Base-by-base conservation (phyloP, 2,113 vertebrate genomes). In the Scatophagus argus region DNA sequence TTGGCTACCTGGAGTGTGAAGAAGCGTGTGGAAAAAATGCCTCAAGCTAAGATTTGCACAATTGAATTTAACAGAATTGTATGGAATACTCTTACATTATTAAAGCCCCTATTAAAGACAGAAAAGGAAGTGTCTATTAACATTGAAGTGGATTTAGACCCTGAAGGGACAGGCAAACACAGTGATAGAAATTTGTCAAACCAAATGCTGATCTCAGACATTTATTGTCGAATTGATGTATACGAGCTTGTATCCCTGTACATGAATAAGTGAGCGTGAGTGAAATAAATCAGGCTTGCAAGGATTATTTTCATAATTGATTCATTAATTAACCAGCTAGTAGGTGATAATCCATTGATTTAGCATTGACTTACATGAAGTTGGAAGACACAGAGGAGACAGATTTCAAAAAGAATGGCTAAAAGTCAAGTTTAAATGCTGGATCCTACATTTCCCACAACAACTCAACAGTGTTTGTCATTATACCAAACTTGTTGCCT, bases 41-140 rank as follows among this genome's bases (percentile, higher is more conserved):
- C 86, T 43, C 39, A 0, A 81, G 92, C 83, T 51, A 19, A 52
- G 83, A 87, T 85, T 85, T 87, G 47, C 79, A 69, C 87, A 81
- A 68, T 84, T 76, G 75, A 85, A 81, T 88, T 87, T 58, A 88
- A 73, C 54, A 23, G 79, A 77, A 87, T 77, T 84, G 77, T 81
- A 67, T 74, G 81, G 61, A 89, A 86, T 77, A 52, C 62, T 89
- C 31, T 8, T 88, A 77, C 87, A 89, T 91, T 90, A 88, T 90
- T 87, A 82, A 90, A 80, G 38, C 12, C 21, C 23, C 68, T 32
- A 85, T 91, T 84, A 91, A 88, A 84, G 63, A 72, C 47, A 79
- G 81, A 76, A 43, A 82, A 70, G 34, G 67, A 81, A 60, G 65
- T 69, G 74, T 75, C 82, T 85, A 87, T 89, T 89, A 87, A 65